These are phyloP conservation scores for Drosophila trapezifrons DNA, from an alignment of 1,140 invertebrate genomes.

Conservation along the genomic window DNA sequence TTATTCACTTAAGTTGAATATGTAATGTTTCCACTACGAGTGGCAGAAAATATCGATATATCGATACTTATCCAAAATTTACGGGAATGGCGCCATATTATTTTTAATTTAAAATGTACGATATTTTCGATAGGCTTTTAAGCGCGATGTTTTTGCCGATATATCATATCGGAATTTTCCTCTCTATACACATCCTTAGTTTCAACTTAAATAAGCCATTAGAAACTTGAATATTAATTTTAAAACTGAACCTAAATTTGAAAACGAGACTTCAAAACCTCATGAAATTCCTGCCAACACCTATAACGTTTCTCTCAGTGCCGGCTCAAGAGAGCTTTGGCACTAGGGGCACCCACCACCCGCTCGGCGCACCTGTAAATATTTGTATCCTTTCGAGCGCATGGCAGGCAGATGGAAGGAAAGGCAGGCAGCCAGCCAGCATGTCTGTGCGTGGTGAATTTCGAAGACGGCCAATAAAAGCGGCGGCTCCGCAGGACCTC, in stretches of 20 bases:
- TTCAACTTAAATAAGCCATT: no score
- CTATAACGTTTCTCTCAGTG: slow-evolving; percentile 7
- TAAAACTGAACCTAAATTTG: background rate
- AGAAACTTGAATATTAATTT: no score
- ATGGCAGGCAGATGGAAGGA: slow-evolving; percentile 25
- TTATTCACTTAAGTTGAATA: no score
- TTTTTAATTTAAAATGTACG: no score
- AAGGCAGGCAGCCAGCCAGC: slow-evolving; percentile 41
- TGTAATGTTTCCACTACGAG: no score
- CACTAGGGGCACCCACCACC: slow-evolving; percentile 2
- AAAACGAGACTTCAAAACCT: background rate
- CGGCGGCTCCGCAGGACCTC: slow-evolving; percentile 24
- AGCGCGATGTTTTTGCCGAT: no score
- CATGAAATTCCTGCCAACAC: background rate
- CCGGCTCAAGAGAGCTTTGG: slow-evolving; percentile 5
- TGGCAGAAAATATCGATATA: no score
- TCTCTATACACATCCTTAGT: no score
- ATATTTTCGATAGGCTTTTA: no score
- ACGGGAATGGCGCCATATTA: no score
- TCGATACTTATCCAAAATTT: no score
- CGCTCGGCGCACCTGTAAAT: slow-evolving; percentile 65
- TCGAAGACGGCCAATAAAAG: slow-evolving; percentile 71
- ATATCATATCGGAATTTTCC: no score
- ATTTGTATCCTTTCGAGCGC: slow-evolving; percentile 67
- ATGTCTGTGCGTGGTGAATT: slow-evolving; percentile 67